phyloP scores from a whole-genome alignment of 2,113 vertebrate species.

The Ceratotherium simum region DNA sequence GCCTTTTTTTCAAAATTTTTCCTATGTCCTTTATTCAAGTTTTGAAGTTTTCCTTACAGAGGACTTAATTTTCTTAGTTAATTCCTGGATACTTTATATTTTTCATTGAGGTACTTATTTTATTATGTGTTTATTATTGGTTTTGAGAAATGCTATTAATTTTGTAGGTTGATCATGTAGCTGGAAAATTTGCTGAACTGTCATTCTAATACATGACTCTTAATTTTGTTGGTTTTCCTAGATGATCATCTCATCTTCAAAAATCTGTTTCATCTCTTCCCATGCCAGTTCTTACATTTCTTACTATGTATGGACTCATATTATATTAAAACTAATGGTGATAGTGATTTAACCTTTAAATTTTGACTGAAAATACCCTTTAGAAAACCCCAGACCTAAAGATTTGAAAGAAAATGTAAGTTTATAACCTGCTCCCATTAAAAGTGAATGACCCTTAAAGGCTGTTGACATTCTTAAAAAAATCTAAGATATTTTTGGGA shows the following conservation, averaged over 20 bases:
- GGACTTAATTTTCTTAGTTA: background rate
- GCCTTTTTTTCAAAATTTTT: background rate
- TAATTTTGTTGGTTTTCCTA: background rate
- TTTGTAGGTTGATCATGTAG: background rate
- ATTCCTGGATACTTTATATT: background rate
- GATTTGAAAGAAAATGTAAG: background rate
- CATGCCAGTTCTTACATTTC: background rate
- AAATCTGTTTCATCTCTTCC: background rate
- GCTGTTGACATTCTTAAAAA: background rate
- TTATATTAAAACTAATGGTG: background rate
- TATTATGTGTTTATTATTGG: background rate
- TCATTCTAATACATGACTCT: background rate
- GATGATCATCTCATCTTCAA: background rate
- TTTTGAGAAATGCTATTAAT: background rate
- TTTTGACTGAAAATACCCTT: background rate
- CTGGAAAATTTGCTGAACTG: background rate
- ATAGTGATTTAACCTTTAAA: background rate
- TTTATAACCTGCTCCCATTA: background rate
- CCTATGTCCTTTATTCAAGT: background rate
- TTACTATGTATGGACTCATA: background rate
- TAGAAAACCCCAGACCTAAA: background rate
- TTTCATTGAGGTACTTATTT: background rate
- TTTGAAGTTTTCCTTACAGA: background rate
- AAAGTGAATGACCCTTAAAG: background rate
- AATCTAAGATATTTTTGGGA: background rate